phyloP scores from a whole-genome alignment of 1,140 invertebrate species.

The Drosophila micromelanica region DNA sequence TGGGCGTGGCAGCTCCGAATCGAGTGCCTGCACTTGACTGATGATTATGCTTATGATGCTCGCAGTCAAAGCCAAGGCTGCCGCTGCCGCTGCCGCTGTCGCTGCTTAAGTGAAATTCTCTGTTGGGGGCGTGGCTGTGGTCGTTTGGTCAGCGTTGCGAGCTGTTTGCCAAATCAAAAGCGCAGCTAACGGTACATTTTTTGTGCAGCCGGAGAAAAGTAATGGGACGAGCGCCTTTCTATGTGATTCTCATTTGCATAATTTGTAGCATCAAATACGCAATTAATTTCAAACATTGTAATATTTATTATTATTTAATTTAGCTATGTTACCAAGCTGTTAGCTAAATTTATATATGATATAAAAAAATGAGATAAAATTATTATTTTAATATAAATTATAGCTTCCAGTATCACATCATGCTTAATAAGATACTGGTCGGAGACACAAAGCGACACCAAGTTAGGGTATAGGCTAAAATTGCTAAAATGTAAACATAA shows the following conservation, averaged over 20 bases:
- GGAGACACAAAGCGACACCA: too few species aligned
- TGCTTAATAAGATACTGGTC: too few species aligned
- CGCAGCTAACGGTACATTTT: constrained; percentile 3
- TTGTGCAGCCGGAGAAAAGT: too few species aligned
- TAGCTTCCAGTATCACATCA: too few species aligned
- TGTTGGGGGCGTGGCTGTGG: constrained; percentile 8
- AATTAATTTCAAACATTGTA: too few species aligned
- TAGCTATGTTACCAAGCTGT: too few species aligned
- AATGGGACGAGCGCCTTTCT: neutral
- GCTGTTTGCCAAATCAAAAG: constrained; percentile 18
- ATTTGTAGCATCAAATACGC: neutral
- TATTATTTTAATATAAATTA: too few species aligned
- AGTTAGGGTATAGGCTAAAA: too few species aligned
- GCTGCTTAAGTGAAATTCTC: constrained; percentile 23
- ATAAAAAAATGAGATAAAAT: too few species aligned
- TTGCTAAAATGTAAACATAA: too few species aligned
- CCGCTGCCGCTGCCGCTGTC: neutral
- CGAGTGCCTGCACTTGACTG: constrained; percentile 27
- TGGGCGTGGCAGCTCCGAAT: constrained; percentile 23
- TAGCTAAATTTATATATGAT: too few species aligned
- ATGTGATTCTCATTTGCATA: neutral
- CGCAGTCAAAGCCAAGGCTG: neutral
- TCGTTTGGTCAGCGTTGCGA: constrained; percentile 3
- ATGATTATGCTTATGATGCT: constrained; percentile 29
- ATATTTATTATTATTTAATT: too few species aligned